A percentile compares a stretch with the other conserved stretches of the same genome.
Evolutionary conservation across 2,888 invertebrate species (phyloP).

Genomic region (Cryptus viduatorius): DNA sequence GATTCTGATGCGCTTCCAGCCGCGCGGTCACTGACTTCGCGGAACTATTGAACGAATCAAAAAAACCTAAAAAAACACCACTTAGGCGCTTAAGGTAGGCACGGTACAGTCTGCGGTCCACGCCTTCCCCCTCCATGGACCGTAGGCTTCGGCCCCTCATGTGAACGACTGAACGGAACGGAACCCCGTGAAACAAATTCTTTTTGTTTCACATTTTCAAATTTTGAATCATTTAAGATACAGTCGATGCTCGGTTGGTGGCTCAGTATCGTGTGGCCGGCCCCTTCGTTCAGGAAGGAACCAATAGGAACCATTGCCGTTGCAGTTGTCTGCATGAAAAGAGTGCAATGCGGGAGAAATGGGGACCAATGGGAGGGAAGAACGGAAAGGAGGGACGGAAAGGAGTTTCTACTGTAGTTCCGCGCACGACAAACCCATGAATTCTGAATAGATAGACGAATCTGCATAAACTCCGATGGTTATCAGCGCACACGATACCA

Average conservation of each 20-base stretch:
- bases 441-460: background rate
- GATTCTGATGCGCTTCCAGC: background rate
- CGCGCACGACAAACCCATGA: background rate
- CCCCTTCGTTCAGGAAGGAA: too few relatives aligned
- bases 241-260: too few relatives aligned
- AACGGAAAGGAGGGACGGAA: too few relatives aligned
- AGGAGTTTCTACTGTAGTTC: too few relatives aligned
- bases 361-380: too few relatives aligned
- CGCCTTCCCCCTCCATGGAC: background rate
- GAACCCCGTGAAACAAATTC: background rate
- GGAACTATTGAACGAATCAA: background rate
- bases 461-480: background rate
- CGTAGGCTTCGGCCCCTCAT: background rate
- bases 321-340: too few relatives aligned
- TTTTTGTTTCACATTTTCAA: too few relatives aligned
- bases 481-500: background rate
- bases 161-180: background rate
- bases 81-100: background rate
- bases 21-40: slow-evolving; percentile 10
- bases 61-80: background rate
- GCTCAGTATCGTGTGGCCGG: too few relatives aligned
- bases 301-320: too few relatives aligned
- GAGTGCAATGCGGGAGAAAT: too few relatives aligned
- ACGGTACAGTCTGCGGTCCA: background rate
- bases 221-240: background rate